phyloP scores from a whole-genome alignment of 2,113 vertebrate species.

The Dromaius novaehollandiae region DNA sequence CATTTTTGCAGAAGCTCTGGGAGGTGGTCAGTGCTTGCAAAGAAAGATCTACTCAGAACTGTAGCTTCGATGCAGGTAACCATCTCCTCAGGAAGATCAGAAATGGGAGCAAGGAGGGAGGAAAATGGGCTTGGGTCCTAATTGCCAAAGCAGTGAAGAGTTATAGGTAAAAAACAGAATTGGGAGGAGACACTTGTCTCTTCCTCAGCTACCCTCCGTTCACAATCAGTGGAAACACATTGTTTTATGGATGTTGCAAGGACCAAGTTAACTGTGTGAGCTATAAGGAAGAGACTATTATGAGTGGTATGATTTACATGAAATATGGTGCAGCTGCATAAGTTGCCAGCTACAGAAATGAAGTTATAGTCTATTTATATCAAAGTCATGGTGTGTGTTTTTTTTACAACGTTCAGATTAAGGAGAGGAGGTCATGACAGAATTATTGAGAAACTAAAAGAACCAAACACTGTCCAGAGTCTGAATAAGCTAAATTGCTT shows the following conservation, averaged over 20 bases:
- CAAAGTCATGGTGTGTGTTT: neutral
- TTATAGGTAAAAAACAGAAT: neutral
- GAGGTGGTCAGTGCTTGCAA: neutral
- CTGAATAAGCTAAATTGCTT: neutral
- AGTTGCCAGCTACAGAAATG: neutral
- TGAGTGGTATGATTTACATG: neutral
- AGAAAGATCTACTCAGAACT: neutral
- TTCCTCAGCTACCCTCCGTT: neutral
- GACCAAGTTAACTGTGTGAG: accelerated
- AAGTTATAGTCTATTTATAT: neutral
- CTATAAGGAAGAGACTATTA: neutral
- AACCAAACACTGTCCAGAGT: neutral
- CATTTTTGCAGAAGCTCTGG: neutral
- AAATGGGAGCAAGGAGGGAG: neutral
- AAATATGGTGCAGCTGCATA: neutral
- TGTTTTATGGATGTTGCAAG: neutral
- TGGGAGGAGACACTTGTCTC: neutral
- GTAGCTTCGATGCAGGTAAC: neutral
- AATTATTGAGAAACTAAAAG: neutral
- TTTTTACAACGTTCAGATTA: neutral
- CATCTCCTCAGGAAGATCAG: neutral
- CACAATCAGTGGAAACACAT: accelerated
- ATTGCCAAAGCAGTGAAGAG: neutral
- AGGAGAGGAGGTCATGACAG: neutral
- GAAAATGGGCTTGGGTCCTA: neutral